These are phyloP conservation scores for Cyprinodon tularosa DNA, from an alignment of 2,113 vertebrate genomes.

Conservation along the genomic window DNA sequence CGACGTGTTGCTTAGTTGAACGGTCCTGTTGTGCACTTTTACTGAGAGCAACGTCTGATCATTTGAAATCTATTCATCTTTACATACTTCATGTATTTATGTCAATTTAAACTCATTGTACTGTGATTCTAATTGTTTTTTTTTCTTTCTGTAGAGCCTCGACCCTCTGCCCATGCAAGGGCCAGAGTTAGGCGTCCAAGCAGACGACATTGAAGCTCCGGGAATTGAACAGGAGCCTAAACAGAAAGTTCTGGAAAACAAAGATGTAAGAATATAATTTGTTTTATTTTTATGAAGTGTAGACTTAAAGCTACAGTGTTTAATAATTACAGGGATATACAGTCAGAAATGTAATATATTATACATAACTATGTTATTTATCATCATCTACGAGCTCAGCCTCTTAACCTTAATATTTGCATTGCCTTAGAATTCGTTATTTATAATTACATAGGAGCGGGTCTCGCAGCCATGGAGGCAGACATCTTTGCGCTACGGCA, in stretches of 20 bases:
- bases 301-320: too few relatives aligned
- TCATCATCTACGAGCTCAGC: too few relatives aligned
- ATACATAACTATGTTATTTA: too few relatives aligned
- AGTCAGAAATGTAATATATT: too few relatives aligned
- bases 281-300: neutral
- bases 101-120: neutral
- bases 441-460: too few relatives aligned
- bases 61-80: neutral
- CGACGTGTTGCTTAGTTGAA: neutral
- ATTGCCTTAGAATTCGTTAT: too few relatives aligned
- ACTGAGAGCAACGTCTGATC: neutral
- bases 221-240: conserved; percentile 89
- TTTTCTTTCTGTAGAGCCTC: conserved; percentile 83
- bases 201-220: conserved; percentile 88
- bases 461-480: too few relatives aligned
- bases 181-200: conserved; percentile 87
- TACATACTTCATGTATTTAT: neutral
- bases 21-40: neutral
- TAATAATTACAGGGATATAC: too few relatives aligned
- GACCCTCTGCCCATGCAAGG: conserved; percentile 91
- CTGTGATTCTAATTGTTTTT: neutral
- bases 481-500: too few relatives aligned
- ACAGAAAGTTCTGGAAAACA: conserved; percentile 96
- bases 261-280: conserved; percentile 82
- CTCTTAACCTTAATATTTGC: too few relatives aligned